A percentile compares a stretch with the other conserved stretches of the same genome.
Evolutionary conservation across 2,888 invertebrate species (phyloP).

Genomic region (Habroteleia sp.): DNA sequence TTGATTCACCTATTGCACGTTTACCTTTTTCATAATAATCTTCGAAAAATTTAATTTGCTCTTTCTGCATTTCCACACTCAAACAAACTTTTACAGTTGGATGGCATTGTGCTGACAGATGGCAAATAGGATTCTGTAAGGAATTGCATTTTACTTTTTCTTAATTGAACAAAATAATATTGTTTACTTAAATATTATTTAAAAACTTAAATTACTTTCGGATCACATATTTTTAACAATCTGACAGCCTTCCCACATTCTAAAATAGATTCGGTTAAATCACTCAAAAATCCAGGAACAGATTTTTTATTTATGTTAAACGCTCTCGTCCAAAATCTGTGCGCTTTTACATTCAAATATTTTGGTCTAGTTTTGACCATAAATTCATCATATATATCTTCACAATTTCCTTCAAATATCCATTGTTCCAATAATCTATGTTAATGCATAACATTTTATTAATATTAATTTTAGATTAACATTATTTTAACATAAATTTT

Average conservation of each 20-base stretch:
- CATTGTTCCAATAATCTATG: constrained; percentile 88
- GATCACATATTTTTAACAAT: constrained; percentile 86
- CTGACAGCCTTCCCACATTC: constrained; percentile 89
- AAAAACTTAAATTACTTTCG: constrained; percentile 82
- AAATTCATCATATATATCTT: constrained; percentile 91
- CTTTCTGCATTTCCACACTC: constrained; percentile 82
- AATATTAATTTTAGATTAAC: no score
- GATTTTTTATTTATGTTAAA: constrained; percentile 82
- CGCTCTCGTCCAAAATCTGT: constrained; percentile 87
- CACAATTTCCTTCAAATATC: constrained; percentile 91
- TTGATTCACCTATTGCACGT: constrained; percentile 69
- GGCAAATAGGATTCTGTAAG: constrained; percentile 82
- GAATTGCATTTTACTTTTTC: no score
- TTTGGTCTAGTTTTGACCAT: constrained; percentile 88
- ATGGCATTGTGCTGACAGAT: constrained; percentile 82
- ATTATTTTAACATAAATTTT: not conserved
- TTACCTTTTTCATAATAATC: constrained; percentile 83
- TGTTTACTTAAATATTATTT: no score
- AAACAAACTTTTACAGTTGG: constrained; percentile 83
- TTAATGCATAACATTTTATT: not conserved
- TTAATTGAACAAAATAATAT: no score
- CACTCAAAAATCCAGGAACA: constrained; percentile 86
- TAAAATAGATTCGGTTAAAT: constrained; percentile 85
- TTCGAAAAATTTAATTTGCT: constrained; percentile 82
- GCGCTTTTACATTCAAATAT: constrained; percentile 84